Conservation (phyloP, 2,888 invertebrate genomes). For the Cerceris rybyensis region DNA sequence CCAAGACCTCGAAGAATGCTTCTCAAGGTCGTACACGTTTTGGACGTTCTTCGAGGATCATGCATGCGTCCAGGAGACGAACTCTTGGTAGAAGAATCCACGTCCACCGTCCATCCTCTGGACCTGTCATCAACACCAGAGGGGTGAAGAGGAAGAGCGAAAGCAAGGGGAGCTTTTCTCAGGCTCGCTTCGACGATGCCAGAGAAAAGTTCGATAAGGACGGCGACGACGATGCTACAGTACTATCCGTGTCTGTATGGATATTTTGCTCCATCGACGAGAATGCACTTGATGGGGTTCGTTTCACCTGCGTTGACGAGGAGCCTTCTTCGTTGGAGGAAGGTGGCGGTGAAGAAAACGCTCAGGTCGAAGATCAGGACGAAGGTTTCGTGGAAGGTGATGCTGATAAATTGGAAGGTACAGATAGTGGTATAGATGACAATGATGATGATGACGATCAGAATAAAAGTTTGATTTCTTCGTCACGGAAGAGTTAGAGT, state of each 20-base stretch:
- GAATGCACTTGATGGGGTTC: conserved; percentile 24
- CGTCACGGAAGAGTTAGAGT: too few relatives aligned
- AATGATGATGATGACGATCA: conserved; percentile 18
- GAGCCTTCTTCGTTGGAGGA: background rate
- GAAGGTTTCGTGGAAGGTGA: conserved; percentile 14
- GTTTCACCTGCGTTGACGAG: background rate
- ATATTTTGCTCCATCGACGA: conserved; percentile 25
- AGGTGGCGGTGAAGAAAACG: background rate
- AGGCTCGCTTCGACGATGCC: background rate
- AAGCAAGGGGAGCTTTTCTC: too few relatives aligned
- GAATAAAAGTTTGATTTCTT: conserved; percentile 4
- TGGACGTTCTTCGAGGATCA: conserved; percentile 18
- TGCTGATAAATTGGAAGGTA: background rate
- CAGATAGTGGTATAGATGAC: conserved; percentile 6
- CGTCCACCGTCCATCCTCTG: conserved; percentile 3
- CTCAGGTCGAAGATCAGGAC: background rate
- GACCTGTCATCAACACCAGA: conserved; percentile 19
- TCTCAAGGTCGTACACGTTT: conserved; percentile 14
- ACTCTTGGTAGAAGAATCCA: background rate
- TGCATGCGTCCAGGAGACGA: conserved; percentile 13
- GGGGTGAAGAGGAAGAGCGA: background rate
- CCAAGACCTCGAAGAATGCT: conserved; percentile 30
- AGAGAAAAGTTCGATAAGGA: background rate
- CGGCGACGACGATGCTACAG: conserved; percentile 13
- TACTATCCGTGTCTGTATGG: conserved; percentile 25